These are phyloP conservation scores for Xiphophorus hellerii DNA, from an alignment of 2,113 vertebrate species.

Conservation along the genomic window DNA sequence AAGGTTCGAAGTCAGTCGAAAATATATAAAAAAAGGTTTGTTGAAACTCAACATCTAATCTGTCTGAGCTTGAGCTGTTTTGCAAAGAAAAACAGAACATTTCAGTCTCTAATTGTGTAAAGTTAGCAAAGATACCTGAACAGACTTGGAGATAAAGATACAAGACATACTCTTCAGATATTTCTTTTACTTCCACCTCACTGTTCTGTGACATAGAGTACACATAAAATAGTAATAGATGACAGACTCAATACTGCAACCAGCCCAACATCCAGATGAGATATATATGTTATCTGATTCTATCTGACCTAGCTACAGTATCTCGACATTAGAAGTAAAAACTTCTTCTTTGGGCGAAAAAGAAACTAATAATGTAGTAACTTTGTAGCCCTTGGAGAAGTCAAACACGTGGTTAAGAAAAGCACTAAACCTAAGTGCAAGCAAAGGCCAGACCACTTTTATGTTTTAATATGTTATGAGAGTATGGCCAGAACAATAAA, in stretches of 20 bases:
- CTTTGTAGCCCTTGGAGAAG: conserved; percentile 38
- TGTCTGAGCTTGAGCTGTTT: no score
- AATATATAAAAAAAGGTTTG: no score
- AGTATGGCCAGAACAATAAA: conserved; percentile 59
- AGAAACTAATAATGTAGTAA: conserved; percentile 32
- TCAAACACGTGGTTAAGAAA: conserved; percentile 38
- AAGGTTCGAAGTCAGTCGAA: no score
- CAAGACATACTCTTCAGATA: no score
- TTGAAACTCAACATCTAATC: no score
- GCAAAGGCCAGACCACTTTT: conserved; percentile 48
- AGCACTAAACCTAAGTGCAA: conserved; percentile 45
- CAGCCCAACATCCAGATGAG: conserved; percentile 23
- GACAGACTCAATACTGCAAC: conserved; percentile 21
- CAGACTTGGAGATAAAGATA: no score
- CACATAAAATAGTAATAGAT: no score
- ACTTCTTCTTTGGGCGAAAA: conserved; percentile 18
- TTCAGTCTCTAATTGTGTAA: no score
- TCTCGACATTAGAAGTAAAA: conserved; percentile 20
- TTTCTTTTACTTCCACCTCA: no score
- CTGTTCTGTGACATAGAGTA: no score
- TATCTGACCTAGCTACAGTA: conserved; percentile 5
- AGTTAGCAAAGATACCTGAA: no score
- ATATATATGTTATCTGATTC: not conserved
- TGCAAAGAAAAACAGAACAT: no score
- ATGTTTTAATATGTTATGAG: conserved; percentile 58